Base-by-base conservation (phyloP, 2,797 vertebrate genomes). In the Cyprinella venusta region DNA sequence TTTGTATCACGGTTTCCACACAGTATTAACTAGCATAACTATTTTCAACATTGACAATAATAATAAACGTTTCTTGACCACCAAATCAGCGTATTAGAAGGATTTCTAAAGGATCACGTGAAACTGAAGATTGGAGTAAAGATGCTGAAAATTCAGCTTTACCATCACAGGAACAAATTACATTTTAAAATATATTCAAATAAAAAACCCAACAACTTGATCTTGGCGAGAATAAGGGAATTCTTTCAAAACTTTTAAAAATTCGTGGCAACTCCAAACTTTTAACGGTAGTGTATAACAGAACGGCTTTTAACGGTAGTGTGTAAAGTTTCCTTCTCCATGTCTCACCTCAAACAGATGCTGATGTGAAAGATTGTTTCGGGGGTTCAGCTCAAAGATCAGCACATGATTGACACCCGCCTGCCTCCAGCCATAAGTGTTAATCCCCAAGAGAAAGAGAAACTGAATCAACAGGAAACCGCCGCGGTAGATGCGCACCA, bases 361-460 rank as follows among this genome's bases (percentile, higher is more conserved):
- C 84, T 99, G 98, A 92, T 99, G 98, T 85, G 98, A 99, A 86
- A 99, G 94, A 92, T 99, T 99, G 94, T 96, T 99, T 88, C 98
- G 95, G 64, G 98, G 98, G 89, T 99, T 99, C 86, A 99, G 96
- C 81, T 99, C 98, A 79, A 99, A 99, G 91, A 99, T 99, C 88
- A 99, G 97, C 54, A 99, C 98, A 1, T 99, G 98, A 92, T 99
- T 99, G 82, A 99, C 98, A 83, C 98, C 98, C 42, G 98, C 98
- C 91, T 99, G 98, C 89, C 98, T 96, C 98, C 98, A 99, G 88
- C 98, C 98, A 0, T 99, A 99, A 0, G 98, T 99, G 94, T 99
- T 99, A 94, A 99, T 99, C 85, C 98, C 98, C 92, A 99, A 93
- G 77, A 99, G 96, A 94, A 99, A 99, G 91, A 99, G 97, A 92